phyloP scores from a whole-genome alignment of 2,888 invertebrate genomes.

The Agriopis marginaria region DNA sequence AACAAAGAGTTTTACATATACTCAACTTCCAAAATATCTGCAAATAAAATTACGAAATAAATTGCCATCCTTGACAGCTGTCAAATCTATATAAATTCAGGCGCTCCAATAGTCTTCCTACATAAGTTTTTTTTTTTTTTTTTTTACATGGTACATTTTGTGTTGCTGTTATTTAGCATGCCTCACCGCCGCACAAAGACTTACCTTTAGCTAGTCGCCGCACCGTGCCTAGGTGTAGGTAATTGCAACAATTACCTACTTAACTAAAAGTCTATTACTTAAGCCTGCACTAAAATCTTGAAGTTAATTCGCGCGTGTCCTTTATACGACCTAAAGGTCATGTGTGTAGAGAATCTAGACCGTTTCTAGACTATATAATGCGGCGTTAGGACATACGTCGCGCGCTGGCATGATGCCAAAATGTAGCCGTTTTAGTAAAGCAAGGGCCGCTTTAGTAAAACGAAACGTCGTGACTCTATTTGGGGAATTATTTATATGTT shows the following conservation, averaged over 20 bases:
- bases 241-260: too few species aligned
- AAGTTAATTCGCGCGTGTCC: constrained; percentile 6
- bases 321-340: constrained; percentile 25
- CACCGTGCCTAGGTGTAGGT: not conserved
- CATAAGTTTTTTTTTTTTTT: too few species aligned
- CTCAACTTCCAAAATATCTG: too few species aligned
- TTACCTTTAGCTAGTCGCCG: too few species aligned
- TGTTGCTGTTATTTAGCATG: too few species aligned
- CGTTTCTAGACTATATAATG: constrained; percentile 12
- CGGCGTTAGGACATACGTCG: constrained; percentile 13
- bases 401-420: constrained; percentile 19
- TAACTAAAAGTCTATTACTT: not conserved
- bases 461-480: constrained; percentile 20
- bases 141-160: too few species aligned
- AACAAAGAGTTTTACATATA: too few species aligned
- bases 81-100: too few species aligned
- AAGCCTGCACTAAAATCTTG: not conserved
- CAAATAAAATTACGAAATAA: too few species aligned
- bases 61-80: too few species aligned
- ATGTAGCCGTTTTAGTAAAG: constrained; percentile 8
- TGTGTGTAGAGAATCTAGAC: constrained; percentile 3
- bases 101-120: too few species aligned
- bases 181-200: too few species aligned
- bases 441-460: constrained; percentile 19
- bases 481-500: constrained; percentile 23